phyloP scores from a whole-genome alignment of 2,888 invertebrate species.

The Strigamia crassipes region DNA sequence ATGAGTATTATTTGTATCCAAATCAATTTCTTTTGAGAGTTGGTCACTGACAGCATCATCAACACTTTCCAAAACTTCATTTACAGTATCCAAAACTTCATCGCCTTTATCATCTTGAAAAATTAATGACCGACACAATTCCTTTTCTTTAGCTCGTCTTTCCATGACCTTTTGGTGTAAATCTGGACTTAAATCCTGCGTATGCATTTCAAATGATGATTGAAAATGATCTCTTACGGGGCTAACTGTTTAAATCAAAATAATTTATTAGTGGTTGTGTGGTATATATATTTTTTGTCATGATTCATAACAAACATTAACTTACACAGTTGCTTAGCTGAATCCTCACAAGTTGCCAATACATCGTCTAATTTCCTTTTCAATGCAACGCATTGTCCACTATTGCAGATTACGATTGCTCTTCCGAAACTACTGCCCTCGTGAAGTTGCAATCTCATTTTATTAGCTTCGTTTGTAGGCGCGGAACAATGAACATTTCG shows the following conservation, averaged over 20 bases:
- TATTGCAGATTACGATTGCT: not conserved
- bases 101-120: too few species aligned
- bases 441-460: not conserved
- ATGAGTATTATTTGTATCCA: not conserved
- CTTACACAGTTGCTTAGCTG: not conserved
- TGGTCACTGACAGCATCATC: too few species aligned
- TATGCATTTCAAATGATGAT: not conserved
- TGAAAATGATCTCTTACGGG: not conserved
- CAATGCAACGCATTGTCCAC: not conserved
- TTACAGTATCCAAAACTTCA: too few species aligned
- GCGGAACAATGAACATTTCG: not conserved
- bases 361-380: not conserved
- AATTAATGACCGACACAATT: too few species aligned
- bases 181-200: constrained; percentile 1
- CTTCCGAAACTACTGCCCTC: not conserved
- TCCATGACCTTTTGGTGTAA: not conserved
- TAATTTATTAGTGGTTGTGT: too few species aligned
- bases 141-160: not conserved
- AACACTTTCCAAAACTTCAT: too few species aligned
- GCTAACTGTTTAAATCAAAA: too few species aligned
- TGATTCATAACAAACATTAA: not conserved
- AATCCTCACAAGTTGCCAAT: not conserved
- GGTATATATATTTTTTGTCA: too few species aligned
- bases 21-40: too few species aligned
- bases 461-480: not conserved